These are phyloP conservation scores for Eupsittula cactorum DNA, from an alignment of 2,113 vertebrate species.

Conservation along the genomic window DNA sequence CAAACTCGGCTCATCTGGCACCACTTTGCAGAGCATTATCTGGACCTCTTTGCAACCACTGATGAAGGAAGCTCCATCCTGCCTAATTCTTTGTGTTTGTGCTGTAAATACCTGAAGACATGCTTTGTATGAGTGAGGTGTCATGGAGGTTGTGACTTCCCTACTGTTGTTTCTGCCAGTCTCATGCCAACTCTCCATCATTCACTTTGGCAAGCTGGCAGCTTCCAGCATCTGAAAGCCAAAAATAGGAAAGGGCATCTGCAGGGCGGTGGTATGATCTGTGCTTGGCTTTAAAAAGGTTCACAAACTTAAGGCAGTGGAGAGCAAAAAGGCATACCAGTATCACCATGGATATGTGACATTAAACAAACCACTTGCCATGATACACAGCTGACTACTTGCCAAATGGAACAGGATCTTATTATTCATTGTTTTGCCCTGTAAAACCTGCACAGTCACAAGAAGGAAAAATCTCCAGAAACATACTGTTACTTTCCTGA, in stretches of 20 bases:
- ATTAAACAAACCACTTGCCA: constrained; percentile 61
- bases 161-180: constrained; percentile 4
- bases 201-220: constrained; percentile 38
- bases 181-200: background rate
- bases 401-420: constrained; percentile 52
- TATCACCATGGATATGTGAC: constrained; percentile 57
- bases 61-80: background rate
- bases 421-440: constrained; percentile 30
- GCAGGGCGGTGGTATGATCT: background rate
- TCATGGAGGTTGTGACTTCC: background rate
- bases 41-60: background rate
- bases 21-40: background rate
- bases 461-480: background rate
- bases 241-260: constrained; percentile 62
- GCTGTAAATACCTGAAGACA: constrained; percentile 5
- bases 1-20: background rate
- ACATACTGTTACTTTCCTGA: background rate
- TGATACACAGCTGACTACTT: constrained; percentile 39
- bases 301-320: background rate
- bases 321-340: constrained; percentile 48
- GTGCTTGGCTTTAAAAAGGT: constrained; percentile 40
- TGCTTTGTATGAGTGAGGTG: background rate
- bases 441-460: background rate
- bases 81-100: background rate
- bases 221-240: constrained; percentile 28